A percentile compares a stretch with the other conserved stretches of the same genome.
Evolutionary conservation across 1,140 invertebrate genomes (phyloP).

Genomic region (Pygmarrhopalites habei): DNA sequence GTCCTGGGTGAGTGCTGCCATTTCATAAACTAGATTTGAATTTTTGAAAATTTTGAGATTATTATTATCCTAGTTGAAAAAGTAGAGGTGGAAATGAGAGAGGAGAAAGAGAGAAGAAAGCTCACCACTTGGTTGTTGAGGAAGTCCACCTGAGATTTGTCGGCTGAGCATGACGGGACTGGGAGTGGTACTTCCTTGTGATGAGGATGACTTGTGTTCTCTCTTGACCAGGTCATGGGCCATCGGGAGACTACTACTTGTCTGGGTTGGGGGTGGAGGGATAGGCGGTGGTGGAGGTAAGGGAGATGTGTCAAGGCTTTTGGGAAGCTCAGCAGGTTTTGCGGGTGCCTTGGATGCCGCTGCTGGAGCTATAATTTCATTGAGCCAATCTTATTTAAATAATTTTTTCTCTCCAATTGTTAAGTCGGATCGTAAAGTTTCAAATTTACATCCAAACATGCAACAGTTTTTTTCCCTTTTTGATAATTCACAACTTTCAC

Average conservation of each 20-base stretch:
- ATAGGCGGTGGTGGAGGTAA: constrained; percentile 42
- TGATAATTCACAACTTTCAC: too few species aligned
- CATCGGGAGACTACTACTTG: constrained; percentile 42
- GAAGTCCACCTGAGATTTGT: constrained; percentile 43
- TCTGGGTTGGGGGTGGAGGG: constrained; percentile 50
- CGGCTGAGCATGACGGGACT: constrained; percentile 49
- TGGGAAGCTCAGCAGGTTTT: constrained; percentile 32
- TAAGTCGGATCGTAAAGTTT: too few species aligned
- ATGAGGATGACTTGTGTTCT: constrained; percentile 42
- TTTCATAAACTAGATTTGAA: too few species aligned
- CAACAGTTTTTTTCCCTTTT: too few species aligned
- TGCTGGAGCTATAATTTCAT: constrained; percentile 30
- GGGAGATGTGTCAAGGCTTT: constrained; percentile 41
- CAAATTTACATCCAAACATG: too few species aligned
- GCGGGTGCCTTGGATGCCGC: constrained; percentile 29
- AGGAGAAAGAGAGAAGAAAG: too few species aligned
- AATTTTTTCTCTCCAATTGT: too few species aligned
- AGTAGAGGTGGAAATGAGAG: too few species aligned
- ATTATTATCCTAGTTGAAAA: too few species aligned
- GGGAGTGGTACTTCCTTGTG: constrained; percentile 46
- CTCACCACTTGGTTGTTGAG: constrained; percentile 66
- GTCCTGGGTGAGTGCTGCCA: constrained; percentile 91
- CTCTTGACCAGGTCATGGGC: constrained; percentile 30
- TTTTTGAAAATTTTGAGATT: too few species aligned
- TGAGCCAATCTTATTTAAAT: too few species aligned